Base-by-base conservation (phyloP, 2,113 vertebrate species). In the Neotragus pygmaeus region DNA sequence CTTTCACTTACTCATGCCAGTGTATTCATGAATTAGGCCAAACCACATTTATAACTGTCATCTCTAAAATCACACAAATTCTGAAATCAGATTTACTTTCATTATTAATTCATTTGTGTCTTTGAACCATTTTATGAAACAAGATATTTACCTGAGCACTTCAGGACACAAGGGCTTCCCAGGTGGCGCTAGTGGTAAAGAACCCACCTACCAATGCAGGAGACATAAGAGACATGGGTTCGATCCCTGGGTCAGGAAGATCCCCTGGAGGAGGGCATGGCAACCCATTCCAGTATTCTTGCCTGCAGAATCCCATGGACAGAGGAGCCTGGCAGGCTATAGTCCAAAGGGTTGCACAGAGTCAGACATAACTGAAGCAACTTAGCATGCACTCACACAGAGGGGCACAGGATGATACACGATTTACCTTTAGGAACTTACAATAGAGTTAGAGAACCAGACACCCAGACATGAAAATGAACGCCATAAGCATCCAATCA, bases 391-490 rank as follows among this genome's bases (percentile, higher is more conserved):
- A 43, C 0, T 3, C 21, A 43, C 36, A 30, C 27, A 55, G 36
- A 21, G 6, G 14, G 27, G 30, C n/a, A 25, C 21, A 92, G 45
- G 28, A 25, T 43, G 58, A 78, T 23, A n/a, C 4, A 33, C 16
- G 33, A 80, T 70, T 66, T 78, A n/a, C 91, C 91, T 51, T 12
- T 33, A 90, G 70, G 92, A 64, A 17, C 43, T 64, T 93, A 55
- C 55, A 73, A n/a, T 27, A 30, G 43, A 45, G 39, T 45, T 19
- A 27, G 64, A 84, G 85, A 30, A 88, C 30, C 0, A 25, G 78
- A 83, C 16, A 53, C 16, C 21, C n/a, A 66, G 64, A 51, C 33
- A 6, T 21, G 66, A 83, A 62, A 36, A 84, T 27, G 55, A 60
- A 51, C 0, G 12, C 9, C 0, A 21, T 58, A 60, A 23, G 84